Evolutionary conservation across 2,113 vertebrate species (phyloP), one percentile per base, ranked within the genome.

Genomic region (Alexandromys fortis): DNA sequence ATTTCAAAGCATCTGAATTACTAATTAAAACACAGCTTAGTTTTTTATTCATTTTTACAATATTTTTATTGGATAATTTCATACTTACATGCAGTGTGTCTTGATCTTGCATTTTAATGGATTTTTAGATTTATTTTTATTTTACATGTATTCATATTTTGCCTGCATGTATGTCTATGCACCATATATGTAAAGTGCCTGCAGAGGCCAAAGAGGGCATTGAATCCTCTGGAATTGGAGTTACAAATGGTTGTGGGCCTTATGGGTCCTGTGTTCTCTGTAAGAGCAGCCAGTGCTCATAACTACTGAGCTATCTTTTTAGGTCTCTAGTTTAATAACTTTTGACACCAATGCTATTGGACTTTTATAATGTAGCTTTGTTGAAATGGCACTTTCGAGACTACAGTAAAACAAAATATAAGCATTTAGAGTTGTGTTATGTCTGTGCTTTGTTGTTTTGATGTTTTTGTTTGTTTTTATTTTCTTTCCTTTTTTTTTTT

Each of bases 391-490:
- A 83, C 47, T 83, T 73, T 22, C 92, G 91, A 86, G 72, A 94
- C 35, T 95, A 82, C 42, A 58, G 22, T 83, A 61, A 94, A 96
- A 94, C 38, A 79, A 95, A 92, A 72, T 24, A 26, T 86, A 90
- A 93, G n/a, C 68, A 26, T 65, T 94, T 87, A 94, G 30, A 42
- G 30, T 58, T 19, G 55, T 19, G 55, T 19, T 58, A 58, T 58
- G 55, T 58, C 17, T 58, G 17, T 58, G 55, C 55, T 55, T 55
- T 58, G 55, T 6, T 19, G 55, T 58, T 58, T 58, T 58, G 55
- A 16, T 58, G 55, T 19, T 58, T 58, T 55, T 21, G 5, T 58
- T 58, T 58, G 55, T 55, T 19, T 58, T 19, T 58, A 6, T 58
- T 58, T 58, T 58, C 55, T 58, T 13, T 21, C 55, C 5, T 21